Conservation (phyloP, 2,797 vertebrate genomes). For the Coluber constrictor region DNA sequence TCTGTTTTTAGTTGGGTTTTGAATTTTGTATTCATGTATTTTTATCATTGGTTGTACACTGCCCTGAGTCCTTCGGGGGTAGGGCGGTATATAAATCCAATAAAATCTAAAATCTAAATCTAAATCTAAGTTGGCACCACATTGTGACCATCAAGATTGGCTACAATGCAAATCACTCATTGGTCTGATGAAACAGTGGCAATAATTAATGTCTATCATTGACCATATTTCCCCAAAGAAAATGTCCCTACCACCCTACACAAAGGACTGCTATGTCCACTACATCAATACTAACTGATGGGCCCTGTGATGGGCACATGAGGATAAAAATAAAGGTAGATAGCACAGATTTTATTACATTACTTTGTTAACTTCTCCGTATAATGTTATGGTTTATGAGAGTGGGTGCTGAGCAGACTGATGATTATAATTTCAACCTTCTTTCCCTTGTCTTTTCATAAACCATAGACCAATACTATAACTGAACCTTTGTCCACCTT, state of each 20-base stretch:
- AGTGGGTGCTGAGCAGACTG: not conserved
- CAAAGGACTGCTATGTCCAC: not conserved
- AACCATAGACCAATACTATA: too few relatives aligned
- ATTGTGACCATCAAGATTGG: constrained; percentile 69
- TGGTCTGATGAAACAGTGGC: constrained; percentile 69
- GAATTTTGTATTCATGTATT: too few relatives aligned
- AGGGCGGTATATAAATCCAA: too few relatives aligned
- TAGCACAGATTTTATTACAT: too few relatives aligned
- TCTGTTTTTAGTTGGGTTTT: too few relatives aligned
- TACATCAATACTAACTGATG: not conserved
- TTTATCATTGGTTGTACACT: too few relatives aligned
- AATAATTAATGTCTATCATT: not conserved
- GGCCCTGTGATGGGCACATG: not conserved
- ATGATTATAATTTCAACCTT: too few relatives aligned
- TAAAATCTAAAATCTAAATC: too few relatives aligned
- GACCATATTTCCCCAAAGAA: not conserved
- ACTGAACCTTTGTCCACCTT: not conserved
- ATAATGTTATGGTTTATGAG: not conserved
- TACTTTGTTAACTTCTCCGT: not conserved
- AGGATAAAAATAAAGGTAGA: not conserved
- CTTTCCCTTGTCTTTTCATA: not conserved
- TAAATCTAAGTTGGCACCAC: constrained; percentile 76
- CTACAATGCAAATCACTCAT: constrained; percentile 69
- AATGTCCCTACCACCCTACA: too few relatives aligned
- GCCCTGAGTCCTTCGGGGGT: too few relatives aligned